These are phyloP conservation scores for Trematomus loennbergii DNA, from an alignment of 2,113 vertebrate species.

Conservation along the genomic window DNA sequence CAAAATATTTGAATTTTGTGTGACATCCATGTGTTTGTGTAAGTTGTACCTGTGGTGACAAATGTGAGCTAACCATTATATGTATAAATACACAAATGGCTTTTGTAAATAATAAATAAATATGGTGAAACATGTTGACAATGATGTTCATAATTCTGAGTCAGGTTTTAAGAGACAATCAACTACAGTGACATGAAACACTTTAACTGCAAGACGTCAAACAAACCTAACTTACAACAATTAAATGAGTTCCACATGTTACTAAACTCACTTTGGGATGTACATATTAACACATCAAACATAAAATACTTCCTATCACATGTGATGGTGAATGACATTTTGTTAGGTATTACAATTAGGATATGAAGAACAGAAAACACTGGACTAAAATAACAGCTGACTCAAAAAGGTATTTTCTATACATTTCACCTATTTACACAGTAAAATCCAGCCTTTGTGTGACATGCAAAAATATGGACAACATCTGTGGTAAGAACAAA, in stretches of 20 bases:
- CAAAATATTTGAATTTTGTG: constrained; percentile 24
- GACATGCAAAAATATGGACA: constrained; percentile 28
- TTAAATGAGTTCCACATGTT: neutral
- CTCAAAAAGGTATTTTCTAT: constrained; percentile 35
- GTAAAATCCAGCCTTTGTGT: constrained; percentile 49
- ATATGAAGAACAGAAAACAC: constrained; percentile 15
- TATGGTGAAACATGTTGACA: constrained; percentile 32
- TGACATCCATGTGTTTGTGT: constrained; percentile 16
- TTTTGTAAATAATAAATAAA: constrained; percentile 58
- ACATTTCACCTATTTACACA: constrained; percentile 59
- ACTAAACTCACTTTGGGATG: neutral
- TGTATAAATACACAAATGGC: constrained; percentile 17
- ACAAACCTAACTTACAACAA: constrained; percentile 4
- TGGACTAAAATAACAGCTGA: constrained; percentile 22
- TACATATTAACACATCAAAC: neutral
- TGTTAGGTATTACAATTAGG: constrained; percentile 3
- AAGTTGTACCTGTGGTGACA: neutral
- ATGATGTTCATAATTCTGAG: constrained; percentile 3
- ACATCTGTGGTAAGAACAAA: constrained; percentile 23
- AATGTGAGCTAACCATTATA: neutral
- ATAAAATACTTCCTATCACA: neutral
- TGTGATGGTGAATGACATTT: neutral
- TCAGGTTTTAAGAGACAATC: constrained; percentile 1
- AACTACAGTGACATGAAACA: neutral
- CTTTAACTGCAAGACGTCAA: neutral